Conservation (phyloP, 2,888 invertebrate species). For the Epistrophe eligans region DNA sequence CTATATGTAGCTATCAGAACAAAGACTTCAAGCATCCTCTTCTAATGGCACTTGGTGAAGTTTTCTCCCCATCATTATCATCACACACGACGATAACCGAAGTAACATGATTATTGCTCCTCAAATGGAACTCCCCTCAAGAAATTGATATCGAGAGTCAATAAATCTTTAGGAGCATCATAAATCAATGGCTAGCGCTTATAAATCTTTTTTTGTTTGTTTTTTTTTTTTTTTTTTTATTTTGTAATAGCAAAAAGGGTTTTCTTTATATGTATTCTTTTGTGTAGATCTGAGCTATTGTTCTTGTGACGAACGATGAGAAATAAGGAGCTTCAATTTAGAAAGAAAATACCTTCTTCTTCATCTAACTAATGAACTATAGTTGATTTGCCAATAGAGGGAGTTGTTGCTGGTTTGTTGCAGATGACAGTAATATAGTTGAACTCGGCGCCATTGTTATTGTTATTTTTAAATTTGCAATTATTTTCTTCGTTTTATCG, state of each 20-base stretch:
- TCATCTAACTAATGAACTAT: conserved; percentile 40
- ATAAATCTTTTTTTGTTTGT: conserved; percentile 53
- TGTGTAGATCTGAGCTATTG: conserved; percentile 32
- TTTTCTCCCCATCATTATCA: conserved; percentile 28
- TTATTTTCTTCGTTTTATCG: conserved; percentile 25
- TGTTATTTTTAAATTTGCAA: conserved; percentile 31
- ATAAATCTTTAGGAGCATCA: conserved; percentile 72
- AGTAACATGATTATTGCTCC: conserved; percentile 51
- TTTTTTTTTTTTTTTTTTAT: conserved; percentile 1
- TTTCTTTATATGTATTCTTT: conserved; percentile 7
- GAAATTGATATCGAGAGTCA: conserved; percentile 67
- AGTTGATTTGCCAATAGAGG: conserved; percentile 57
- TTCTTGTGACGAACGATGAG: conserved; percentile 54
- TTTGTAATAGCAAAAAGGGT: conserved; percentile 24
- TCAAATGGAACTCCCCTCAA: conserved; percentile 11
- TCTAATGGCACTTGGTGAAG: conserved; percentile 11
- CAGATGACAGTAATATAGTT: conserved; percentile 44
- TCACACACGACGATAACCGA: conserved; percentile 39
- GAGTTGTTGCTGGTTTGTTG: conserved; percentile 52
- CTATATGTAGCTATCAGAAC: conserved; percentile 21
- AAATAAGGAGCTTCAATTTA: conserved; percentile 57
- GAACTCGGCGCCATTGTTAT: conserved; percentile 44
- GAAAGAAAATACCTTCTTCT: neutral
- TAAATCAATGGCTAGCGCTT: conserved; percentile 70
- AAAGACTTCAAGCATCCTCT: conserved; percentile 28